A percentile compares a stretch with the other conserved stretches of the same genome.
phyloP scores from a whole-genome alignment of 2,113 vertebrate genomes.

The Lagenorhynchus albirostris region DNA sequence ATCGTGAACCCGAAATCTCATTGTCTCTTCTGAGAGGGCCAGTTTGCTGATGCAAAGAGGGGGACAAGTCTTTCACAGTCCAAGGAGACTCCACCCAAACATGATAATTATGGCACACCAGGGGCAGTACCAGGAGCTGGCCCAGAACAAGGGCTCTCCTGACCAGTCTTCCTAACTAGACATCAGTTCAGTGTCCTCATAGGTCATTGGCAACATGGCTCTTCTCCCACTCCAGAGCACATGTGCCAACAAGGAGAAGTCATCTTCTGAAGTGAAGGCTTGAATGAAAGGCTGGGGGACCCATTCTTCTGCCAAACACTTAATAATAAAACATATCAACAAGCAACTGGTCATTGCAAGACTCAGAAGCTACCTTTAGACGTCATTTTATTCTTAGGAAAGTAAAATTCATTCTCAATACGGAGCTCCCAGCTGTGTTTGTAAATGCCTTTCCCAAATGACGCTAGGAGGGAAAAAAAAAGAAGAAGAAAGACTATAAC shows the following conservation, averaged over 20 bases:
- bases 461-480: not conserved
- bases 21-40: not conserved
- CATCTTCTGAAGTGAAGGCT: not conserved
- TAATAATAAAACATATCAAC: not conserved
- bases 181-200: not conserved
- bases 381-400: not conserved
- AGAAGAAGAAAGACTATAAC: not conserved
- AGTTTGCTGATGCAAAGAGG: not conserved
- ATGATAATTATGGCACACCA: rapidly evolving
- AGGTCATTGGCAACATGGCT: not conserved
- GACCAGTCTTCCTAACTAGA: not conserved
- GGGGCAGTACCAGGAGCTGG: not conserved
- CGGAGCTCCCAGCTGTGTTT: not conserved
- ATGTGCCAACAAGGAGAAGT: not conserved
- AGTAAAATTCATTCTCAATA: slow-evolving; percentile 30
- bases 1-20: not conserved
- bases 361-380: not conserved
- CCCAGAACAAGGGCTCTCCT: not conserved
- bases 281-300: rapidly evolving
- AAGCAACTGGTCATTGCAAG: not conserved
- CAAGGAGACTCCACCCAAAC: not conserved
- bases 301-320: not conserved
- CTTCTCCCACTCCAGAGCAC: not conserved
- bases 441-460: slow-evolving; percentile 21
- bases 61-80: not conserved